Conservation (phyloP, 2,888 invertebrate species). For the Scotopteryx bipunctaria region DNA sequence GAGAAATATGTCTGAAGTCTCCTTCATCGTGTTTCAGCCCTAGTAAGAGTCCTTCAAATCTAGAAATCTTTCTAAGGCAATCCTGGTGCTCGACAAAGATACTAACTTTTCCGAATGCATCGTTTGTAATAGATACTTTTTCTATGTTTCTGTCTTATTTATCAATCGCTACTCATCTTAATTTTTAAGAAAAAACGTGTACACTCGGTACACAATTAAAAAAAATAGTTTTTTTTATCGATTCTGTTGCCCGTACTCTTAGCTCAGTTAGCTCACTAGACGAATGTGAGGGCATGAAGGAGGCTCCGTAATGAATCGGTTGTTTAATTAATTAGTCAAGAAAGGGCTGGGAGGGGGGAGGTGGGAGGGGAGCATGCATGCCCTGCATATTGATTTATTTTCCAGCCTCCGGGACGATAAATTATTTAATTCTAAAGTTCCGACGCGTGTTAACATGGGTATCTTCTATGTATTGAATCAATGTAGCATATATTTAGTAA, state of each 20-base stretch:
- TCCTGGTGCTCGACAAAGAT: no score
- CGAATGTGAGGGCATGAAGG: constrained; percentile 81
- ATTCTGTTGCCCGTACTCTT: constrained; percentile 57
- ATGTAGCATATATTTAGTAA: constrained; percentile 11
- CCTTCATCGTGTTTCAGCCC: no score
- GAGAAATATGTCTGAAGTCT: no score
- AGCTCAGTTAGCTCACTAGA: constrained; percentile 64
- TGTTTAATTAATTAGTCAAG: constrained; percentile 89
- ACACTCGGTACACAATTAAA: background rate
- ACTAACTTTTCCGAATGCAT: no score
- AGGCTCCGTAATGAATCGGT: constrained; percentile 88
- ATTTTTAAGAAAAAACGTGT: background rate
- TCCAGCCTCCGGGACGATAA: constrained; percentile 70
- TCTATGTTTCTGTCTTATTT: no score
- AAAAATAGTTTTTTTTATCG: background rate
- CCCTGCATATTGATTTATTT: constrained; percentile 83
- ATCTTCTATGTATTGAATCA: constrained; percentile 31
- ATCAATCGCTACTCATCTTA: no score
- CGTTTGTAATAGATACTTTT: no score
- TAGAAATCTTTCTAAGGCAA: no score
- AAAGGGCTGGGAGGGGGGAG: constrained; percentile 64
- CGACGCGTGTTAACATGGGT: constrained; percentile 61
- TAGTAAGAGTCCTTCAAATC: no score
- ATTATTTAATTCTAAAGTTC: constrained; percentile 81
- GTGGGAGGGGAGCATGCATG: constrained; percentile 60